These are phyloP conservation scores for Crepidodera aurea DNA, from an alignment of 2,888 invertebrate species.

Conservation along the genomic window DNA sequence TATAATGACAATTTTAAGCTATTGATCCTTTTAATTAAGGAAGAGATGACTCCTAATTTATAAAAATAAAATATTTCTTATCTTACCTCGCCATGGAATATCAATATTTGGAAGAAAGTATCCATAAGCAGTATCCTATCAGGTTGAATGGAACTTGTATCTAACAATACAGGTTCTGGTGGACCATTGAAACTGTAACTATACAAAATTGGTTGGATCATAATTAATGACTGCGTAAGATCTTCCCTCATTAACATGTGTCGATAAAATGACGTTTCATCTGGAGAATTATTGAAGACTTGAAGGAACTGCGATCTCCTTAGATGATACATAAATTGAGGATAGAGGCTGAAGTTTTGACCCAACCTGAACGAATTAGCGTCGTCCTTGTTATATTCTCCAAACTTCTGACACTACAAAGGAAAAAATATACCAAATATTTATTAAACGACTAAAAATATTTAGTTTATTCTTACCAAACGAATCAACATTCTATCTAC, in stretches of 20 bases:
- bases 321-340: slow-evolving; percentile 99
- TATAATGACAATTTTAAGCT: too few relatives aligned
- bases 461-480: slow-evolving; percentile 69
- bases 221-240: slow-evolving; percentile 95
- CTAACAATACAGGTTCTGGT: slow-evolving; percentile 95
- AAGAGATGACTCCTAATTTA: too few relatives aligned
- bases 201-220: slow-evolving; percentile 99
- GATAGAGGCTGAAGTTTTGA: slow-evolving; percentile 97
- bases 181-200: slow-evolving; percentile 98
- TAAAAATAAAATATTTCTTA: too few relatives aligned
- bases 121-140: slow-evolving; percentile 99
- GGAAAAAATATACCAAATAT: slow-evolving; percentile 15
- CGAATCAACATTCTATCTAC: slow-evolving; percentile 97
- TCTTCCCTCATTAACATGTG: slow-evolving; percentile 98
- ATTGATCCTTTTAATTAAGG: too few relatives aligned
- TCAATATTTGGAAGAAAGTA: slow-evolving; percentile 99
- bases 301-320: slow-evolving; percentile 98
- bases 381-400: slow-evolving; percentile 97
- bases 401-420: slow-evolving; percentile 97
- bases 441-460: slow-evolving; percentile 4
- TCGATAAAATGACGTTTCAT: slow-evolving; percentile 99
- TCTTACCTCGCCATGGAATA: slow-evolving; percentile 95
- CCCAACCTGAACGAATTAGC: slow-evolving; percentile 94
- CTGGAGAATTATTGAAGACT: slow-evolving; percentile 99
- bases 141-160: slow-evolving; percentile 96